Base-by-base conservation (phyloP, 2,888 invertebrate genomes). In the Hirtodrosophila histrioides region DNA sequence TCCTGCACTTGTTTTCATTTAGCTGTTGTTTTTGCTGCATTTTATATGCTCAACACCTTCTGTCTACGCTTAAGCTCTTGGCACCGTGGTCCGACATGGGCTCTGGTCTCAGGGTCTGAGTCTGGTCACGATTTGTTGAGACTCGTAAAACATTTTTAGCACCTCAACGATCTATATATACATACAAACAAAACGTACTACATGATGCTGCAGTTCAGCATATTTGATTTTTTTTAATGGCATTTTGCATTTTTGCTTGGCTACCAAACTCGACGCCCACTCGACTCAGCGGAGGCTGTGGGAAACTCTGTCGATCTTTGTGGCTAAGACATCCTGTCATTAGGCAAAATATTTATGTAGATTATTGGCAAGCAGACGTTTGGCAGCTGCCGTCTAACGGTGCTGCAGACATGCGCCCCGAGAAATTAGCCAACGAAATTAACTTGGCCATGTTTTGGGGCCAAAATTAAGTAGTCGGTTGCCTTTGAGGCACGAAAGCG, bases 121-220 rank as follows among this genome's bases (percentile, higher is more conserved):
- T 78, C 82, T 83, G 82, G 88, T 88, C 88, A 88, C 88, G 88
- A 89, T 87, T 88, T 87, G 86, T 84, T 84, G 87, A 73, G 80
- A 88, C 80, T 89, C 87, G 89, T 89, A 88, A 88, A 88, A 89
- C 87, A 88, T 88, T 87, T 88, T 88, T 88, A 88, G 88, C 88
- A 88, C 88, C 89, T 88, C 86, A 61, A 74, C 86, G 74, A 78
- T 81, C 81, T 53, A 80, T 65, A 80, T 65, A 77, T 80, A 69
- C 51, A 9, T 36, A 57, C 41, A 63, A 65, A 69, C 61, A 73
- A 17, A 17, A 2, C 17, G 17, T 17, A 17, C 17, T 17, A 17
- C 17, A 17, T 17, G 17, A 17, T 17, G 17, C 17, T 17, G 17
- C 17, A 17, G 17, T 17, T 61, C 55, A 71, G 62, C 60, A 61